A percentile compares a stretch with the other conserved stretches of the same genome.
Conservation (phyloP, 2,888 invertebrate genomes). For the Trichopria drosophilae region DNA sequence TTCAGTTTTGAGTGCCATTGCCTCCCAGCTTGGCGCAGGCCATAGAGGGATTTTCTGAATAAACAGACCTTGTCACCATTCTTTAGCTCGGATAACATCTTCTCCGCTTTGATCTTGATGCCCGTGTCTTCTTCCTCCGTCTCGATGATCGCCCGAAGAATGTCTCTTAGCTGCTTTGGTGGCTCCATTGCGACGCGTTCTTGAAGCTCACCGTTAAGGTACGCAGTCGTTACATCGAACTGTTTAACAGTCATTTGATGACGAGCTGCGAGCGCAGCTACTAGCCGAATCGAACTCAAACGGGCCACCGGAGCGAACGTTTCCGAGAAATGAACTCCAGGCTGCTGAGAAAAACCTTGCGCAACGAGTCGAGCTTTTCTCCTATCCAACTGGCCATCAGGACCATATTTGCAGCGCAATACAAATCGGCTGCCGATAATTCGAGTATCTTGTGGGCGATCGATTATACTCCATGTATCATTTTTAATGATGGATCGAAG, state of each 20-base stretch:
- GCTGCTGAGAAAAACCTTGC: slow-evolving; percentile 6
- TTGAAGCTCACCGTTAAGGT: slow-evolving; percentile 5
- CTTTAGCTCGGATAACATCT: background rate
- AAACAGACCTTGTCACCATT: slow-evolving; percentile 6
- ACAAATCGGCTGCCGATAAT: slow-evolving; percentile 11
- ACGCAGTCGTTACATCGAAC: too few relatives aligned
- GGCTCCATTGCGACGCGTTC: slow-evolving; percentile 10
- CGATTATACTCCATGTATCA: slow-evolving; percentile 12
- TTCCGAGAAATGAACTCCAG: background rate
- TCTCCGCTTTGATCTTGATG: background rate
- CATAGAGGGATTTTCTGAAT: slow-evolving; percentile 9
- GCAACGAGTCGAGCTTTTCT: slow-evolving; percentile 14
- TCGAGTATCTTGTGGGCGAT: background rate
- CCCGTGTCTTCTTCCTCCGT: slow-evolving; percentile 1
- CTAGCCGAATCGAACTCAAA: slow-evolving; percentile 3
- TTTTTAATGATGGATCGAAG: slow-evolving; percentile 8
- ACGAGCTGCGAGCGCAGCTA: slow-evolving; percentile 1
- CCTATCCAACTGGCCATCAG: background rate
- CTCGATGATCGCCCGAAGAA: background rate
- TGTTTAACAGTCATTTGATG: slow-evolving; percentile 5
- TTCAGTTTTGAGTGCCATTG: slow-evolving; percentile 7
- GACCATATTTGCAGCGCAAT: slow-evolving; percentile 6
- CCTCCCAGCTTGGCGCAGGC: slow-evolving; percentile 14
- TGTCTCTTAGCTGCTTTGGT: slow-evolving; percentile 6
- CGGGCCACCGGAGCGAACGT: too few relatives aligned